phyloP scores from a whole-genome alignment of 2,797 vertebrate genomes.

The Xyrichtys novacula region DNA sequence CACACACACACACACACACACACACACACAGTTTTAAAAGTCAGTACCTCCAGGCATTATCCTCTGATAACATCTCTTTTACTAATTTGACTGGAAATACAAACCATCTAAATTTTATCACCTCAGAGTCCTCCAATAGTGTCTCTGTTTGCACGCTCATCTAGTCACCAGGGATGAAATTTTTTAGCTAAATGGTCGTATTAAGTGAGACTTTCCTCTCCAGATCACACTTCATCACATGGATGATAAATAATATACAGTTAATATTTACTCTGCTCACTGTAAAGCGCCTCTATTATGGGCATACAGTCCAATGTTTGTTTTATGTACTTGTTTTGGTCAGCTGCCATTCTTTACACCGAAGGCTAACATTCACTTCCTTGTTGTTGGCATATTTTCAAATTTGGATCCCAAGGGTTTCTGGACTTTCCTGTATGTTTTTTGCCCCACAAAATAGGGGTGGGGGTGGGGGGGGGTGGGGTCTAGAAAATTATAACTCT shows the following conservation, averaged over 20 bases:
- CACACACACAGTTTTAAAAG: conserved; percentile 9
- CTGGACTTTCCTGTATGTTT: conserved; percentile 72
- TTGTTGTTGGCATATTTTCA: conserved; percentile 83
- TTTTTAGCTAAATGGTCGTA: conserved; percentile 56
- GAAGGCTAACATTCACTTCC: conserved; percentile 83
- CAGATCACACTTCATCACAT: conserved; percentile 80
- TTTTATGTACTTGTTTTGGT: conserved; percentile 84
- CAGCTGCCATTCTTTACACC: conserved; percentile 84
- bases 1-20: too few species aligned
- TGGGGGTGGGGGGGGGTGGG: too few species aligned
- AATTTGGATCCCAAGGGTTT: conserved; percentile 73
- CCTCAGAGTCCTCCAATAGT: conserved; percentile 48
- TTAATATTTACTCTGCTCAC: conserved; percentile 78
- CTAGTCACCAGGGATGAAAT: conserved; percentile 48
- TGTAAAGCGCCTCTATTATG: conserved; percentile 78
- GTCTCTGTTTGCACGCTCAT: conserved; percentile 53
- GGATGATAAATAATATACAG: conserved; percentile 81
- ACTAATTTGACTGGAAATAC: conserved; percentile 49
- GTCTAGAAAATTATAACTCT: conserved; percentile 80
- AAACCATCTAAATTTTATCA: conserved; percentile 35
- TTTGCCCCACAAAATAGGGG: conserved; percentile 62
- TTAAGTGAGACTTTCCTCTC: conserved; percentile 73
- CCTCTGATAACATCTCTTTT: conserved; percentile 44
- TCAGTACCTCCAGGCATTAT: conserved; percentile 26
- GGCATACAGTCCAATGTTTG: conserved; percentile 78